Percentiles rank a stretch among this genome's conserved stretches.
phyloP scores from a whole-genome alignment of 2,888 invertebrate genomes.

The Bombylius major region DNA sequence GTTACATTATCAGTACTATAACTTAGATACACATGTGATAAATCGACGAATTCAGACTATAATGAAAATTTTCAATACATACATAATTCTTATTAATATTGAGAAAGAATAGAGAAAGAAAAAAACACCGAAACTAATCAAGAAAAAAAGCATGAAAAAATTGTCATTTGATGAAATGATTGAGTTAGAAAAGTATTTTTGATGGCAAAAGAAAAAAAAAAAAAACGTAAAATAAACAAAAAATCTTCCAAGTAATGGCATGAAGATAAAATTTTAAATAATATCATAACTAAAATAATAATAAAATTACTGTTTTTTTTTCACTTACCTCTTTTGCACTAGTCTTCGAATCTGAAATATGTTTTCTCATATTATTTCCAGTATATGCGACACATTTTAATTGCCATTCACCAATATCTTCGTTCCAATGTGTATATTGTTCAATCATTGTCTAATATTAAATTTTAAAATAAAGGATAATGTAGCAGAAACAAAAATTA shows the following conservation, averaged over 20 bases:
- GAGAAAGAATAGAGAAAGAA: background rate
- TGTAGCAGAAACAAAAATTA: background rate
- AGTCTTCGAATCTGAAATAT: conserved; percentile 35
- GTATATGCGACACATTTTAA: conserved; percentile 96
- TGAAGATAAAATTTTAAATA: too few species aligned
- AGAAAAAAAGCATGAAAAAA: background rate
- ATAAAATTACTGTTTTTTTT: background rate
- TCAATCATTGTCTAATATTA: conserved; percentile 65
- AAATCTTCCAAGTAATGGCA: too few species aligned
- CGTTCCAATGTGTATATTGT: conserved; percentile 91
- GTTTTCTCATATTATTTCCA: conserved; percentile 93
- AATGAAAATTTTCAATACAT: conserved; percentile 13
- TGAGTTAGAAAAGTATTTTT: too few species aligned
- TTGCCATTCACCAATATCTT: conserved; percentile 98
- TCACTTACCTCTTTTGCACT: conserved; percentile 28
- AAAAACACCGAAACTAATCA: background rate
- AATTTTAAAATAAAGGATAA: background rate
- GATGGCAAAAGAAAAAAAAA: too few species aligned
- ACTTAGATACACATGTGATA: conserved; percentile 53
- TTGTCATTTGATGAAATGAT: too few species aligned
- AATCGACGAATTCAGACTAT: conserved; percentile 46
- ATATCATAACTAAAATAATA: too few species aligned
- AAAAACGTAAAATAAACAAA: too few species aligned
- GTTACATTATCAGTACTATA: conserved; percentile 46
- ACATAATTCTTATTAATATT: background rate